These are phyloP conservation scores for Microctonus aethiopoides DNA, from an alignment of 2,888 invertebrate species.

Conservation along the genomic window DNA sequence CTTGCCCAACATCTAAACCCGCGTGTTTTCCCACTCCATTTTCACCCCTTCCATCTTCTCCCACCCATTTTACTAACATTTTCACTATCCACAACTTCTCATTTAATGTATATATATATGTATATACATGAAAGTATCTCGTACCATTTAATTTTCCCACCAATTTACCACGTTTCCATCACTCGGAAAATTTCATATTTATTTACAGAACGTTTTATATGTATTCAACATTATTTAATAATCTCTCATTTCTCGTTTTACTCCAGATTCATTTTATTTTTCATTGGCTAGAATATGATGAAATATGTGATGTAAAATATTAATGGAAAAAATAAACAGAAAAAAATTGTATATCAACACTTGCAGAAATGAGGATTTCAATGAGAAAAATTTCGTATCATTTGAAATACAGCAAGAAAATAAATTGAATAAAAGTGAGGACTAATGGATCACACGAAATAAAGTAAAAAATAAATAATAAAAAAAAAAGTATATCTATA, in stretches of 20 bases:
- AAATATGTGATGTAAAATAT: not conserved
- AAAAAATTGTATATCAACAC: conserved; percentile 7
- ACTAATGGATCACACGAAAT: conserved; percentile 5
- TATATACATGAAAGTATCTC: too few relatives aligned
- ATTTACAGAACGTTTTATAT: conserved; percentile 21
- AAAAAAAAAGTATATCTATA: conserved; percentile 1
- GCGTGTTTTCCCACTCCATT: conserved; percentile 40
- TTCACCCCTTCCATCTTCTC: conserved; percentile 38
- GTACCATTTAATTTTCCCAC: conserved; percentile 51
- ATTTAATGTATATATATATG: not conserved
- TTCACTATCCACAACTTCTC: conserved; percentile 29
- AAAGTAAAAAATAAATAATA: too few relatives aligned
- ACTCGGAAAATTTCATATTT: conserved; percentile 39
- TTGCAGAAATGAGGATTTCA: conserved; percentile 33
- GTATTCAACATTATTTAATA: not conserved
- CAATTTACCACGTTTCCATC: conserved; percentile 46
- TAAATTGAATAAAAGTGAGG: conserved; percentile 22
- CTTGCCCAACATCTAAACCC: conserved; percentile 39
- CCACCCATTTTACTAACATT: conserved; percentile 20
- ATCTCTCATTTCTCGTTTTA: not conserved
- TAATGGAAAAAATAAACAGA: conserved; percentile 27
- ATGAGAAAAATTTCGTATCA: not conserved
- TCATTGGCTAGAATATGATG: not conserved
- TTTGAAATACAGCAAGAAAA: conserved; percentile 3
- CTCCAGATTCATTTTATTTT: not conserved